Conservation (phyloP, 23 tunicate species). For the Trididemnum clinides region DNA sequence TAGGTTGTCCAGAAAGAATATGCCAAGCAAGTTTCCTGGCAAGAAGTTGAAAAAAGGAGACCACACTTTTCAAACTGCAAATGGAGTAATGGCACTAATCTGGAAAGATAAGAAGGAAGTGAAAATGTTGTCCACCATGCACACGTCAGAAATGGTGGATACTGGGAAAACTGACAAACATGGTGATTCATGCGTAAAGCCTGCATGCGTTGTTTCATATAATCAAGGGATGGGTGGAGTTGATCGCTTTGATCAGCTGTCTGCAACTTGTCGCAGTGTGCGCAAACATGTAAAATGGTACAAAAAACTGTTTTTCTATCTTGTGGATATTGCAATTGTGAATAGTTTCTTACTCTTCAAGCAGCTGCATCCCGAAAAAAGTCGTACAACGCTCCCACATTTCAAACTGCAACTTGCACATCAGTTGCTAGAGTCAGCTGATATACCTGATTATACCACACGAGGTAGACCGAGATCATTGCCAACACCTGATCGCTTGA, state of each 20-base stretch:
- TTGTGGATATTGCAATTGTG: constrained; percentile 20
- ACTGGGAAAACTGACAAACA: constrained; percentile 16
- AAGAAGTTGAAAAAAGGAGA: constrained; percentile 33
- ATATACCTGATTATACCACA: constrained; percentile 12
- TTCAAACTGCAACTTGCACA: constrained; percentile 8
- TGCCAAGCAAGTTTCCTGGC: constrained; percentile 24
- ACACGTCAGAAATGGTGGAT: background rate
- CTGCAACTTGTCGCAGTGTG: constrained; percentile 24
- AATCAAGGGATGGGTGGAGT: constrained; percentile 27
- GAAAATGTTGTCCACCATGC: constrained; percentile 9
- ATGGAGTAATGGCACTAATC: constrained; percentile 13
- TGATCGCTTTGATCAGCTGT: constrained; percentile 23
- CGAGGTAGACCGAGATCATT: constrained; percentile 5
- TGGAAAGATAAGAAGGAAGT: constrained; percentile 31
- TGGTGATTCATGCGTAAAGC: background rate
- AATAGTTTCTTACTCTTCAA: constrained; percentile 13
- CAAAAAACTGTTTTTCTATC: constrained; percentile 17
- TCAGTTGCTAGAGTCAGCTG: constrained; percentile 26
- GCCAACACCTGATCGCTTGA: too few relatives aligned
- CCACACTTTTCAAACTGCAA: background rate
- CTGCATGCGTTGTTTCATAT: constrained; percentile 12
- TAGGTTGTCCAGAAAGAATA: background rate
- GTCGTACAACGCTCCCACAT: background rate
- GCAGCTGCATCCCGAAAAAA: background rate
- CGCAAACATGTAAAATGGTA: constrained; percentile 13